A percentile compares a stretch with the other conserved stretches of the same genome.
Conservation (phyloP, 1,140 invertebrate species). For the Macrobrachium rosenbergii region DNA sequence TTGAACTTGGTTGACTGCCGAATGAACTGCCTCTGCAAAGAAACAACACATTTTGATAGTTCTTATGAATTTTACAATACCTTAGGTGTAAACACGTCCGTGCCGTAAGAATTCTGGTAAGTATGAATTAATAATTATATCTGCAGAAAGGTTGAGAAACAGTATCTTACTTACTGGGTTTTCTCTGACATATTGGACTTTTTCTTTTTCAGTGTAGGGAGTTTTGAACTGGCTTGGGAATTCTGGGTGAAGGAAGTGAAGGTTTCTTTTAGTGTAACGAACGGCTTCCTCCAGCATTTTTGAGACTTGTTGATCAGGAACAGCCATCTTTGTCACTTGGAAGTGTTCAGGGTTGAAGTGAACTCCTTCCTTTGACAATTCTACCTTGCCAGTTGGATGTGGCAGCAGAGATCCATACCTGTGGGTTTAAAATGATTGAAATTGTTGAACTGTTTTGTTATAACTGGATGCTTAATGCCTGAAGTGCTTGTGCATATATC, state of each 20-base stretch:
- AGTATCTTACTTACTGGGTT: background rate
- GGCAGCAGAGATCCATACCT: conserved; percentile 30
- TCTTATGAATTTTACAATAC: no score
- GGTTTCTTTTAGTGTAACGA: conserved; percentile 14
- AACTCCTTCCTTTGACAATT: conserved; percentile 9
- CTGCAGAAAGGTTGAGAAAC: background rate
- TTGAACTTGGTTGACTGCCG: no score
- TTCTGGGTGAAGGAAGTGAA: conserved; percentile 45
- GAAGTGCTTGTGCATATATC: background rate
- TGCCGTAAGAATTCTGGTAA: background rate
- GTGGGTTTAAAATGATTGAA: background rate
- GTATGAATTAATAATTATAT: background rate
- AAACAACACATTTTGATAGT: no score
- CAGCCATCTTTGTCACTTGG: conserved; percentile 41
- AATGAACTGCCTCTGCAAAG: no score
- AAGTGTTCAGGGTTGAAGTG: conserved; percentile 32
- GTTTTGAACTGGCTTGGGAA: conserved; percentile 16
- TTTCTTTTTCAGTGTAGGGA: background rate
- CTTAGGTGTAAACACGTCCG: no score
- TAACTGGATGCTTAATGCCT: background rate
- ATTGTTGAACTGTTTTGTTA: background rate
- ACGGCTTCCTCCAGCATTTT: conserved; percentile 37
- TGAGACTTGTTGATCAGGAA: conserved; percentile 6
- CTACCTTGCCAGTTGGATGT: conserved; percentile 20
- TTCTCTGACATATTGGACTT: background rate